Percentiles rank a stretch among this genome's conserved stretches.
These are phyloP conservation scores for Eunapius fragilis DNA, from an alignment of 37 sponge, comb jelly and placozoan species.

Conservation along the genomic window DNA sequence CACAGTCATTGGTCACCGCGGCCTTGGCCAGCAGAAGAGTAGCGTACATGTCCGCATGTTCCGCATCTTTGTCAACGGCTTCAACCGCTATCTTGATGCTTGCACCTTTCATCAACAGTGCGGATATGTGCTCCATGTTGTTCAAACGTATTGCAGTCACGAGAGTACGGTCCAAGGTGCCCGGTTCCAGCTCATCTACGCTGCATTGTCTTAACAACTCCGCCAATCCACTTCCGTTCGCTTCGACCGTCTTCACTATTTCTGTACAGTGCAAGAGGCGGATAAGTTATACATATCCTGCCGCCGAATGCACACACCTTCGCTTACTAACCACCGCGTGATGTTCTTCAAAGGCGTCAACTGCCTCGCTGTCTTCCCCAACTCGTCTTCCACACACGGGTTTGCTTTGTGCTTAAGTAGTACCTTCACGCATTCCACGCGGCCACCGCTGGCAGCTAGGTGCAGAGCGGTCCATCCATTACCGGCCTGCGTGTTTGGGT, in stretches of 20 bases:
- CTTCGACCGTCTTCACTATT: constrained; percentile 66
- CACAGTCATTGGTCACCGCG: constrained; percentile 34
- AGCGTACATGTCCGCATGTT: constrained; percentile 28
- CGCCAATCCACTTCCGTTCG: constrained; percentile 52
- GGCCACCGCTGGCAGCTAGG: constrained; percentile 76
- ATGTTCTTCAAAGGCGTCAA: constrained; percentile 57
- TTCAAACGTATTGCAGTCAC: constrained; percentile 51
- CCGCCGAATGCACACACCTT: constrained; percentile 26
- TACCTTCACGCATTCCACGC: constrained; percentile 58
- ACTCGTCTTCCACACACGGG: constrained; percentile 55
- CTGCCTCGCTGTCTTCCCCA: constrained; percentile 76
- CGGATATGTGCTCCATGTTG: constrained; percentile 50
- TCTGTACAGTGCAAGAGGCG: constrained; percentile 23
- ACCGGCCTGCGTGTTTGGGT: constrained; percentile 70
- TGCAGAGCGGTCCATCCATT: constrained; percentile 85
- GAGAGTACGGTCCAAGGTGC: constrained; percentile 64
- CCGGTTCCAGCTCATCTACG: constrained; percentile 31
- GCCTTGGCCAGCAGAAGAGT: constrained; percentile 68
- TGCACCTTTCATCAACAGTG: constrained; percentile 68
- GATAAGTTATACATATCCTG: not conserved
- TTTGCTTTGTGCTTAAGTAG: constrained; percentile 65
- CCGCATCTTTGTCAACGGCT: constrained; percentile 25
- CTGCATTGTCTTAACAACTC: constrained; percentile 28
- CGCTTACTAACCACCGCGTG: constrained; percentile 39
- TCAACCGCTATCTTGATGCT: constrained; percentile 50